These are phyloP conservation scores for Tenthredo scrophulariae DNA, from an alignment of 2,888 invertebrate species.

Conservation along the genomic window DNA sequence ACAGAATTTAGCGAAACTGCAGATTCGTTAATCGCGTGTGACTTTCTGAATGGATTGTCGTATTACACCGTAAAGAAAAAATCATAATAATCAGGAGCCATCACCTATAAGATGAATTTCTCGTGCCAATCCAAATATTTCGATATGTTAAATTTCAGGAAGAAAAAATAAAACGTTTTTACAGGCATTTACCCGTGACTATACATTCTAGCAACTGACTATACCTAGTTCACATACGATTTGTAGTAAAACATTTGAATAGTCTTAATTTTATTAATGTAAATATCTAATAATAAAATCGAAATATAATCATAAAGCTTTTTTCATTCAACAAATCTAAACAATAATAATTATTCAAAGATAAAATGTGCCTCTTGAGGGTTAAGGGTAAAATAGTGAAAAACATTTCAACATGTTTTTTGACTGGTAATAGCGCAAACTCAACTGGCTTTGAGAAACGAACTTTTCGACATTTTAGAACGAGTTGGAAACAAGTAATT, in stretches of 20 bases:
- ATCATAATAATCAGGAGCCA: not conserved
- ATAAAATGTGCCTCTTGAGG: not conserved
- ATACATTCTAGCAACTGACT: slow-evolving; percentile 33
- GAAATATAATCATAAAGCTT: not conserved
- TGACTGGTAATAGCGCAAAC: not conserved
- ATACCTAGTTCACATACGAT: slow-evolving; percentile 28
- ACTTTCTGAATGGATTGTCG: not conserved
- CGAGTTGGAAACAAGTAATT: not conserved
- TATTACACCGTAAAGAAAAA: not conserved
- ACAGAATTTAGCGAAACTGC: not conserved
- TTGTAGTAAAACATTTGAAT: slow-evolving; percentile 20
- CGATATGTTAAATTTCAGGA: not conserved
- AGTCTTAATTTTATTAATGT: slow-evolving; percentile 33
- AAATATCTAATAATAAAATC: slow-evolving; percentile 44
- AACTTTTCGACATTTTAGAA: not conserved
- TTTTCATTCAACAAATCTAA: not conserved
- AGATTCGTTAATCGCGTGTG: not conserved
- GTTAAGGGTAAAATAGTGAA: not conserved
- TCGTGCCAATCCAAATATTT: not conserved
- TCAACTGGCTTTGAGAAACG: not conserved
- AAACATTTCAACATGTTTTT: not conserved
- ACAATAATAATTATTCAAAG: not conserved
- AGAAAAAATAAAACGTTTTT: no score
- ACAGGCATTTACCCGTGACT: slow-evolving; percentile 20
- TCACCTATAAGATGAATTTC: not conserved